Evolutionary conservation across 2,888 invertebrate genomes (phyloP).

Genomic region (Spicauda simplicius): DNA sequence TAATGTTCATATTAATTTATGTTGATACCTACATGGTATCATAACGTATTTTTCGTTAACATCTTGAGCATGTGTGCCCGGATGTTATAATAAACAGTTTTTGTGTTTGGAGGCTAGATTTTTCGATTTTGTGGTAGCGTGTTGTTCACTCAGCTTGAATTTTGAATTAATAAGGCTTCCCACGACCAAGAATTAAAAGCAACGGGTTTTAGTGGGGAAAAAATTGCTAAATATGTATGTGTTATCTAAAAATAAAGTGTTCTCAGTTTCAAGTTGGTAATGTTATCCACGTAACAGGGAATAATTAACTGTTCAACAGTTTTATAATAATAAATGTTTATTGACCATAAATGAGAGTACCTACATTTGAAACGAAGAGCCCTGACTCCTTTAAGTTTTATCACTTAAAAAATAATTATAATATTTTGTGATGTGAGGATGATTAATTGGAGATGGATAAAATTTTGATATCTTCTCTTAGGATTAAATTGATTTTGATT

Average conservation of each 20-base stretch:
- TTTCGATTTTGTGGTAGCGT: conserved; percentile 21
- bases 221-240: not conserved
- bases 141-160: conserved; percentile 15
- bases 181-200: conserved; percentile 1
- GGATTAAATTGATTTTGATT: too few species aligned
- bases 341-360: too few species aligned
- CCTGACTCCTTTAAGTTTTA: too few species aligned
- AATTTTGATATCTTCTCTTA: too few species aligned
- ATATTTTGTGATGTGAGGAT: too few species aligned
- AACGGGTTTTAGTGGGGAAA: not conserved
- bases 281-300: too few species aligned
- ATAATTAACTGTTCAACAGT: too few species aligned
- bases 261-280: not conserved
- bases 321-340: too few species aligned
- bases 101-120: conserved; percentile 13
- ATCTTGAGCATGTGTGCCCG: conserved; percentile 1
- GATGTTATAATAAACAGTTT: conserved; percentile 10
- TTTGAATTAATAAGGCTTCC: conserved; percentile 26
- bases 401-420: too few species aligned
- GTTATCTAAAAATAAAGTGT: not conserved
- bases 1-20: not conserved
- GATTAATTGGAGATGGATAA: too few species aligned
- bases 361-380: too few species aligned
- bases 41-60: not conserved
- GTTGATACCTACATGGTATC: not conserved